A percentile compares a stretch with the other conserved stretches of the same genome.
Conservation (phyloP, 1,140 invertebrate species). For the Drosophila nikananu region DNA sequence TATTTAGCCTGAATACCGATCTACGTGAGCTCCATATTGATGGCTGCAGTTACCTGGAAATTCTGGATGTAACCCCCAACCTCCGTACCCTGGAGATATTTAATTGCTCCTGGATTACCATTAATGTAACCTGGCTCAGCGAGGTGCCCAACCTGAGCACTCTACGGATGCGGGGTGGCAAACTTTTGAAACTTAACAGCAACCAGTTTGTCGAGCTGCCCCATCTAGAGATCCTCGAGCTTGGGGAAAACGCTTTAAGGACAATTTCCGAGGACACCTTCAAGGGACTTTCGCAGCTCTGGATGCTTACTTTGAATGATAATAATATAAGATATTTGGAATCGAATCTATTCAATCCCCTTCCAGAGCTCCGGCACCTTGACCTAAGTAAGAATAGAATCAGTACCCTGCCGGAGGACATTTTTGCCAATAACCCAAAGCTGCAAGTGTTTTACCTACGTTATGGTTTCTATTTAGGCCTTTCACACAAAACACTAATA, state of each 20-base stretch:
- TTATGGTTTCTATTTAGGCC: conserved; percentile 32
- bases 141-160: conserved; percentile 7
- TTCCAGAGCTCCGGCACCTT: conserved; percentile 47
- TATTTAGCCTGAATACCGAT: neutral
- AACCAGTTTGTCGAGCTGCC: conserved; percentile 35
- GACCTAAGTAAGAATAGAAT: conserved; percentile 63
- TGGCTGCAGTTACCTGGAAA: conserved; percentile 22
- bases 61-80: conserved; percentile 47
- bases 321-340: conserved; percentile 39
- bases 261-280: conserved; percentile 46
- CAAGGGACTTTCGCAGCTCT: conserved; percentile 29
- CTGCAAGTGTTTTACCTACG: conserved; percentile 52
- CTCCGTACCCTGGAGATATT: conserved; percentile 42
- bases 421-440: conserved; percentile 45
- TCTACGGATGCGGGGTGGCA: conserved; percentile 46
- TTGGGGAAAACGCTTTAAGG: conserved; percentile 55
- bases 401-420: conserved; percentile 6
- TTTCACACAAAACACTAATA: conserved; percentile 1
- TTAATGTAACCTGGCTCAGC: conserved; percentile 5
- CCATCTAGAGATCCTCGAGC: conserved; percentile 47
- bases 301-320: conserved; percentile 47
- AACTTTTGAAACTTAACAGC: conserved; percentile 25
- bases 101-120: conserved; percentile 37
- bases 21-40: conserved; percentile 45
- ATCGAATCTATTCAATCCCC: conserved; percentile 27